Base-by-base conservation (phyloP, 2,888 invertebrate genomes). In the Eupsilia transversa region DNA sequence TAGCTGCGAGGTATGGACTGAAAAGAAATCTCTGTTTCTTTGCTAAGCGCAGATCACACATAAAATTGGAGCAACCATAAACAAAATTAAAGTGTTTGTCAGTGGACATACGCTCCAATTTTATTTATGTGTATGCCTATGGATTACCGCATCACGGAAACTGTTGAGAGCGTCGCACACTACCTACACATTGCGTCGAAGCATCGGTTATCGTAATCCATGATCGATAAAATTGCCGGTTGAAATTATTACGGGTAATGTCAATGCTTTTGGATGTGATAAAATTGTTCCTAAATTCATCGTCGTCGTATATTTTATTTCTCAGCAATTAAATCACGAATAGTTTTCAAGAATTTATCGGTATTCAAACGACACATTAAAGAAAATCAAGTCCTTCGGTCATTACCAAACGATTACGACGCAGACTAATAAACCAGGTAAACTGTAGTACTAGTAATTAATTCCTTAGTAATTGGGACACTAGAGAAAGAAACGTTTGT, bases 51-150 rank as follows among this genome's bases (percentile, higher is more conserved):
- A 81, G 81, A 81, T 76, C 46, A 74, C 46, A 66, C n/a, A 56
- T 66, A 61, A 59, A 78, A 61, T 61, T 54, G 56, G 67, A 67
- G n/a, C 67, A 49, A 30, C 43, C 49, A 67, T 82, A 77, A 77
- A 78, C 82, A 67, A 70, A 82, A 70, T 79, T 78, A 82, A 69
- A 82, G 61, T 77, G 78, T 77, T 82, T 77, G 33, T 64, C 64
- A 64, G 83, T 77, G 63, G 78, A 69, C 82, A 77, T 78, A 63
- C 78, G 78, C 46, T 82, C 70, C 64, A 69, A 70, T 69, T 82
- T 79, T 79, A 79, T 79, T 82, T 69, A 65, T 65, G 82, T 46
- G 52, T 81, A 43, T 79, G 78, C 52, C 59, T 82, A 69, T 70
- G 61, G 49, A 66, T 78, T 78, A 77, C 82, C 56, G 77, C 78